These are phyloP conservation scores for Sylvicapra grimmia DNA, from an alignment of 2,113 vertebrate species.

Conservation along the genomic window DNA sequence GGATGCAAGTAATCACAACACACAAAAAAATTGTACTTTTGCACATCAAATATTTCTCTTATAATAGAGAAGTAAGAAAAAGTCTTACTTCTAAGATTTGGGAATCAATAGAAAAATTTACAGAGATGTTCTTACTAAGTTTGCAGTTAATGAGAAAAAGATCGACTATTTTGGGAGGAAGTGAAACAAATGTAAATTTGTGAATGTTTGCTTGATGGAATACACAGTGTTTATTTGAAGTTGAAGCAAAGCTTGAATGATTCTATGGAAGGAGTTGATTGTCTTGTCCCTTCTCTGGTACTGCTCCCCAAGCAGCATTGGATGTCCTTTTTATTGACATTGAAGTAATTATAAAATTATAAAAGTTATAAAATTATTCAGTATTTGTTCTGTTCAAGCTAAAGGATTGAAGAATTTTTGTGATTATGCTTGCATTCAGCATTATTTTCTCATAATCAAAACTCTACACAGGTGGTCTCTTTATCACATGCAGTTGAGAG, in stretches of 20 bases:
- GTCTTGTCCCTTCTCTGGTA: neutral
- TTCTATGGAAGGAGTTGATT: neutral
- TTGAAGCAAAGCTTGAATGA: neutral
- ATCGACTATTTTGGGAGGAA: neutral
- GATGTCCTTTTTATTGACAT: neutral
- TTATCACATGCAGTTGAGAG: neutral
- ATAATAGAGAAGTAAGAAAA: neutral
- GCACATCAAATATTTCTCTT: neutral
- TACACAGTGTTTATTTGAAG: neutral
- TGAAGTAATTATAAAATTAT: neutral
- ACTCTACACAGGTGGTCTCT: neutral
- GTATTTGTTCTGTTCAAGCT: neutral
- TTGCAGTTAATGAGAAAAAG: neutral
- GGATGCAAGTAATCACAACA: neutral
- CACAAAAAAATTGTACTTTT: neutral
- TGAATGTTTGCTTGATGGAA: neutral
- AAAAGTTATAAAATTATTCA: neutral
- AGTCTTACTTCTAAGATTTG: neutral
- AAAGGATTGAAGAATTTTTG: neutral
- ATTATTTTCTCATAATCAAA: neutral
- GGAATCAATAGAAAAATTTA: neutral
- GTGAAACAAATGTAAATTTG: neutral
- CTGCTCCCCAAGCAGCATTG: neutral
- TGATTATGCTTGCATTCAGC: neutral
- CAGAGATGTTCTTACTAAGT: neutral